phyloP scores from a whole-genome alignment of 2,113 vertebrate genomes.

The Prochilodus magdalenae region DNA sequence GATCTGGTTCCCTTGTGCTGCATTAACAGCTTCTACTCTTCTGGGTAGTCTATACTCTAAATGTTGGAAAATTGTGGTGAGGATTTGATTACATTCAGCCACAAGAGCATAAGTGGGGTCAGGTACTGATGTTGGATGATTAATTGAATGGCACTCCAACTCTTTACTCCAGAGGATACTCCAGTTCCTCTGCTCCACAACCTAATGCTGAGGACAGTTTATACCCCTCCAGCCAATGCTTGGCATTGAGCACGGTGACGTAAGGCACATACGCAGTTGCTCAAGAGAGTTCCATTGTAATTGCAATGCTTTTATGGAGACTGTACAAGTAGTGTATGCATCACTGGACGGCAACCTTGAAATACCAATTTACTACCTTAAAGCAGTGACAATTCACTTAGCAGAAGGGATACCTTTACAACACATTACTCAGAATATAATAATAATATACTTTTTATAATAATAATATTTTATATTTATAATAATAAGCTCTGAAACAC shows the following conservation, averaged over 20 bases:
- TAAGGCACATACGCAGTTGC: not conserved
- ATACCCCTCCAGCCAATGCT: not conserved
- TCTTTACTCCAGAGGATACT: not conserved
- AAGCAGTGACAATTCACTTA: too few relatives aligned
- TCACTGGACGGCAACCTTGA: too few relatives aligned
- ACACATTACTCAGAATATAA: too few relatives aligned
- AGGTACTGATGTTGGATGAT: not conserved
- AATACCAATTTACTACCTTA: too few relatives aligned
- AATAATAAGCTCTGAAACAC: too few relatives aligned
- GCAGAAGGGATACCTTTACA: too few relatives aligned
- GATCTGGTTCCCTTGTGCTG: not conserved
- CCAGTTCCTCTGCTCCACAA: not conserved
- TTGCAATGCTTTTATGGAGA: not conserved
- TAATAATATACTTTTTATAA: too few relatives aligned
- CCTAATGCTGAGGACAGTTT: not conserved
- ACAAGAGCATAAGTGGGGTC: not conserved
- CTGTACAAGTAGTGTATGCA: too few relatives aligned
- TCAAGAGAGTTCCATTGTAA: not conserved
- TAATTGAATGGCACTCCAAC: too few relatives aligned
- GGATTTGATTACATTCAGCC: not conserved
- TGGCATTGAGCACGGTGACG: not conserved
- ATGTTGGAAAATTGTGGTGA: not conserved
- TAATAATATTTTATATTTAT: too few relatives aligned
- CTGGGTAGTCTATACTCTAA: not conserved
- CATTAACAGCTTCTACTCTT: not conserved